Evolutionary conservation across 2,888 invertebrate genomes (phyloP).

Genomic region (Mayetiola destructor): DNA sequence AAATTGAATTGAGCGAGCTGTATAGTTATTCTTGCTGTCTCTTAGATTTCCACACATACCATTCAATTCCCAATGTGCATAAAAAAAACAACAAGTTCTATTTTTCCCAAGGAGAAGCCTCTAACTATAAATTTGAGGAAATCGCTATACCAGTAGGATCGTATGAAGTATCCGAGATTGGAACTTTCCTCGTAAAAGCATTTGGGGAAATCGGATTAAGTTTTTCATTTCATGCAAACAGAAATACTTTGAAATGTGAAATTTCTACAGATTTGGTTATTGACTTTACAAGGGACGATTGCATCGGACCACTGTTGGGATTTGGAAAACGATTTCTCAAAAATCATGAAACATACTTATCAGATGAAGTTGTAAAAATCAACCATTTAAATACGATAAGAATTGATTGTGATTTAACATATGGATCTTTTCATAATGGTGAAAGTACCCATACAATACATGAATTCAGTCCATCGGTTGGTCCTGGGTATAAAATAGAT

Average conservation of each 20-base stretch:
- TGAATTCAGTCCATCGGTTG: constrained; percentile 26
- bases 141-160: neutral
- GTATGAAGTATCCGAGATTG: neutral
- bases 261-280: neutral
- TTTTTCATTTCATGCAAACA: neutral
- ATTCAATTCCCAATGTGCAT: neutral
- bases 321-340: neutral
- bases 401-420: neutral
- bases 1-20: neutral
- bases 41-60: neutral
- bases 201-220: neutral
- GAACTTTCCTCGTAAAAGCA: neutral
- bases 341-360: neutral
- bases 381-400: neutral
- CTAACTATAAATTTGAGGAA: neutral
- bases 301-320: neutral
- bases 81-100: neutral
- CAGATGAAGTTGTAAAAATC: neutral
- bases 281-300: neutral
- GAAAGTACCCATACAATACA: constrained; percentile 15
- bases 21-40: neutral
- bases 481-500: constrained; percentile 27
- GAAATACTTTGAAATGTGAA: neutral
- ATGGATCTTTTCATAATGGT: neutral
- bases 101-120: neutral